Percentiles rank a stretch among this genome's conserved stretches.
These are phyloP conservation scores for Eulemur rufifrons DNA, from an alignment of 2,113 vertebrate species.

Conservation along the genomic window DNA sequence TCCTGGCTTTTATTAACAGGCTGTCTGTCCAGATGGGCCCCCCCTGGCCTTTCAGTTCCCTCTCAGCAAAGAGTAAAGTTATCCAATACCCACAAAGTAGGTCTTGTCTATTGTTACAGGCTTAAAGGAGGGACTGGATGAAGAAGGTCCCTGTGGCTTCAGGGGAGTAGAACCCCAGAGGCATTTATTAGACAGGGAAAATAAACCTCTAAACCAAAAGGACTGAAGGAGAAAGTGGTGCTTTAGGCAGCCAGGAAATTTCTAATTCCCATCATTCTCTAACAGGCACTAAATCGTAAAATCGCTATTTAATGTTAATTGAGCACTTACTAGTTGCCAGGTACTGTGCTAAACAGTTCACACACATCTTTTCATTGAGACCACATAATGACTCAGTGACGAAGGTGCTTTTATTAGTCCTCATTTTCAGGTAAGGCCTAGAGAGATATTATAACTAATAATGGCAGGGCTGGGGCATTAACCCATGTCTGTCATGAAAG, in stretches of 20 bases:
- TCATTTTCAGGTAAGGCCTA: background rate
- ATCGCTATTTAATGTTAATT: background rate
- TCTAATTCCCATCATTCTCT: background rate
- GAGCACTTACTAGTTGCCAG: background rate
- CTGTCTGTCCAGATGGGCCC: slow-evolving; percentile 56
- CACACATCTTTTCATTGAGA: background rate
- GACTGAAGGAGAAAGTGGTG: background rate
- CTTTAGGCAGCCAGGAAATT: background rate
- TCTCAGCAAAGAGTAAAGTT: background rate
- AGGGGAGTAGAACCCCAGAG: background rate
- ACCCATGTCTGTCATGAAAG: background rate
- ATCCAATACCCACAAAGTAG: background rate
- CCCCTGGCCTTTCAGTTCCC: slow-evolving; percentile 44
- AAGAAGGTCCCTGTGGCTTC: slow-evolving; percentile 19
- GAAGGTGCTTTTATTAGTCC: background rate
- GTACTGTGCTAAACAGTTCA: background rate
- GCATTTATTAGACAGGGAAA: background rate
- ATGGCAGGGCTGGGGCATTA: background rate
- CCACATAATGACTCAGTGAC: background rate
- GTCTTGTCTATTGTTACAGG: background rate
- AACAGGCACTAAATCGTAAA: background rate
- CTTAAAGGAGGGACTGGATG: background rate
- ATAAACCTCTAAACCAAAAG: background rate
- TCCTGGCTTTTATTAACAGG: slow-evolving; percentile 77
- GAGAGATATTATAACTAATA: background rate